Base-by-base conservation (phyloP, 2,797 vertebrate species). In the Orientallactaga sibirica region DNA sequence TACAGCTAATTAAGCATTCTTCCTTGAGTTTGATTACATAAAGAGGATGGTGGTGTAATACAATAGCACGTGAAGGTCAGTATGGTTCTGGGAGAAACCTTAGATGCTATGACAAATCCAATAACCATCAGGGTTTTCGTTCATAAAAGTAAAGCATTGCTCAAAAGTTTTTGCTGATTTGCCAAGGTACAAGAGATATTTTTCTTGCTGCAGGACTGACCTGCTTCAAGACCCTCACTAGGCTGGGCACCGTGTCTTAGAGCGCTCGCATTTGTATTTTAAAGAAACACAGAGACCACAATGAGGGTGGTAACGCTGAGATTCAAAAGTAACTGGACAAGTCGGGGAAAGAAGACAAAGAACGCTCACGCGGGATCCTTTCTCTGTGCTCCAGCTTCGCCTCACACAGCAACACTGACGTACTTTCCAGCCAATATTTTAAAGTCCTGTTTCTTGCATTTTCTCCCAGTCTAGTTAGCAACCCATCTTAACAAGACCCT, bases 81-180 rank as follows among this genome's bases (percentile, higher is more conserved):
- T 78, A 84, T 6, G 58, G 95, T 88, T 96, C 95, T 88, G 96
- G 95, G 80, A 97, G 98, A 98, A 98, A 98, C 92, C 75, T 95
- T 98, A 98, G 97, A 96, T 75, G 73, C 98, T 98, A 97, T 98
- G 97, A 98, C 98, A 97, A 98, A 98, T 98, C 97, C 76, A 97
- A 96, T 98, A 98, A 98, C 93, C 90, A 97, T 95, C 96, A 97
- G 95, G 92, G 96, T 95, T 97, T 97, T 94, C 84, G 94, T 96
- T 97, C 96, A 95, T 76, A 97, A 95, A 97, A 97, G 95, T 88
- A 96, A 97, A 97, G 89, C 25, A 0, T 97, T 98, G 97, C 92
- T 97, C 94, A 93, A 97, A 98, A 97, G 96, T 97, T 93, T 96
- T 94, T 95, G 88, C 92, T 96, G 95, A 98, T 98, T 98, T 0